These are phyloP conservation scores for Toxotes lorentzi DNA, from an alignment of 2,797 vertebrate genomes.

Conservation along the genomic window DNA sequence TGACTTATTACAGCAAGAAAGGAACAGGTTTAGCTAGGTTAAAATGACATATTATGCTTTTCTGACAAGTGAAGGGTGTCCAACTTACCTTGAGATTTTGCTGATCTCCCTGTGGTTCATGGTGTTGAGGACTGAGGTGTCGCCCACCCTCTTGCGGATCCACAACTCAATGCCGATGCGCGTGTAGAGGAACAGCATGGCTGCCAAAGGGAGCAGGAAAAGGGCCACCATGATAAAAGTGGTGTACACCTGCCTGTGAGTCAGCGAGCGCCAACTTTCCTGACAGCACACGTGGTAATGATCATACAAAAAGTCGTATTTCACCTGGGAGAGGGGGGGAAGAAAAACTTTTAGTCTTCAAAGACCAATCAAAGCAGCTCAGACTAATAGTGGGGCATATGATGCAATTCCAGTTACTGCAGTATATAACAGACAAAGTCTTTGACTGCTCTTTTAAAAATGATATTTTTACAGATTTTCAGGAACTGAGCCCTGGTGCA, in stretches of 20 bases:
- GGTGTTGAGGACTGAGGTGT: conserved; percentile 85
- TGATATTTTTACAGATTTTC: not conserved
- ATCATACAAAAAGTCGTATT: conserved; percentile 90
- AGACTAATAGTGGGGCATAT: not conserved
- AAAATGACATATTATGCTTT: no score
- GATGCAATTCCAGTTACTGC: not conserved
- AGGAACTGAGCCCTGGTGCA: no score
- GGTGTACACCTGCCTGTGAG: conserved; percentile 84
- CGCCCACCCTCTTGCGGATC: conserved; percentile 89
- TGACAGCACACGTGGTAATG: conserved; percentile 89
- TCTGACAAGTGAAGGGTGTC: no score
- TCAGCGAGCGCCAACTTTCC: conserved; percentile 84
- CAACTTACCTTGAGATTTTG: conserved; percentile 86
- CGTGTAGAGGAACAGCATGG: conserved; percentile 88
- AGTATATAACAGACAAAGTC: not conserved
- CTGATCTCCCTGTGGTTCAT: conserved; percentile 88
- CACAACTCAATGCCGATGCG: conserved; percentile 88
- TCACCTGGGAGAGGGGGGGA: conserved; percentile 78
- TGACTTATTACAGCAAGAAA: not conserved
- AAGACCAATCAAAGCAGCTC: not conserved
- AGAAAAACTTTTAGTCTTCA: not conserved
- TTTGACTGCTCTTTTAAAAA: not conserved
- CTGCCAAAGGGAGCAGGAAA: conserved; percentile 86
- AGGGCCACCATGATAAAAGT: conserved; percentile 90
- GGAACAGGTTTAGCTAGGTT: not conserved